phyloP scores from a whole-genome alignment of 2,113 vertebrate genomes.

The Numenius arquata region DNA sequence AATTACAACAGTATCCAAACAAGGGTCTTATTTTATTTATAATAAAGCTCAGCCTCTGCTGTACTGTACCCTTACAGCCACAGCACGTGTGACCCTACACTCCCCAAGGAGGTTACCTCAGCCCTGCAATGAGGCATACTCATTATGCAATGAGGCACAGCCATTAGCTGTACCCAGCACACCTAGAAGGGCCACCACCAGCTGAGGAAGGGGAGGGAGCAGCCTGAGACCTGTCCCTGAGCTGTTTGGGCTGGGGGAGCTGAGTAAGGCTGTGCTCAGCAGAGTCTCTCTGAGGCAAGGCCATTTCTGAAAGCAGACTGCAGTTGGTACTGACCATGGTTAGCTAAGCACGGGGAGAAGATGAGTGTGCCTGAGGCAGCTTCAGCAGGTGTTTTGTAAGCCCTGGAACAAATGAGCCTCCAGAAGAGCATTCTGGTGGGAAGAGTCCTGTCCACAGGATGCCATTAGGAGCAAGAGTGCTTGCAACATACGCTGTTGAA shows the following conservation, averaged over 20 bases:
- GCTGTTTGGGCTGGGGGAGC: background rate
- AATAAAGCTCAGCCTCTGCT: background rate
- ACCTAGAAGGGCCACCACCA: fast-evolving
- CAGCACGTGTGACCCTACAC: fast-evolving
- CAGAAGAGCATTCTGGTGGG: background rate
- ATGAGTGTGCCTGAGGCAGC: background rate
- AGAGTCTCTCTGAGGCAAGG: background rate
- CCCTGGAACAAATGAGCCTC: background rate
- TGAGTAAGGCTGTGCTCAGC: background rate
- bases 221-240: background rate
- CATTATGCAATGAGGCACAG: background rate
- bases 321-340: fast-evolving
- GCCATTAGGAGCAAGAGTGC: background rate
- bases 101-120: background rate
- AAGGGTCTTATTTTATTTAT: background rate
- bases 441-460: background rate
- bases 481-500: fast-evolving
- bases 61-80: background rate
- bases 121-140: background rate
- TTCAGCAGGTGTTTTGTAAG: background rate
- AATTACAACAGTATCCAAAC: background rate
- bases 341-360: background rate
- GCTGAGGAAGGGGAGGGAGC: background rate
- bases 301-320: background rate
- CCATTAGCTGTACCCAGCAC: background rate